phyloP scores from a whole-genome alignment of 1,140 invertebrate genomes.

The Pogonomyrmex californicus region DNA sequence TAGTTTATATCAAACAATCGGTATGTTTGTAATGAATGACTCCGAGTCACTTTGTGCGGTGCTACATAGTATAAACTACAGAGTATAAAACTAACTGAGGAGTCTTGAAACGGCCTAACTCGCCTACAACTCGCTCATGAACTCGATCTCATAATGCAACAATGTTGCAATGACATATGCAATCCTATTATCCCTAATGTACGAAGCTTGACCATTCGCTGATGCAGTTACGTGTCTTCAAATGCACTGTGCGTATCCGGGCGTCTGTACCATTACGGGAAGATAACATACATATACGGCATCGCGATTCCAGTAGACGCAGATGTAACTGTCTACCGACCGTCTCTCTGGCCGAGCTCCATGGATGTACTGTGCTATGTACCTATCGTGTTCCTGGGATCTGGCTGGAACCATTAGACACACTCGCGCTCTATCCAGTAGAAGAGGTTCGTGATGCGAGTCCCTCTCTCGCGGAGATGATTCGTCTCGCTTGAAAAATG shows the following conservation, averaged over 20 bases:
- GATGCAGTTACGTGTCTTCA: constrained; percentile 47
- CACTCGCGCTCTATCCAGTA: not conserved
- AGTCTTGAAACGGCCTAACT: not conserved
- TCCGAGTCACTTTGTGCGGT: not conserved
- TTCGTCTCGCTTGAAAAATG: constrained; percentile 51
- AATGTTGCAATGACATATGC: constrained; percentile 31
- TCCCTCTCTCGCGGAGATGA: constrained; percentile 36
- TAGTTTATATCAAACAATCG: not conserved
- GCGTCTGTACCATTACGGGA: constrained; percentile 14
- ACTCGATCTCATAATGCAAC: not conserved
- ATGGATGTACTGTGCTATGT: constrained; percentile 16
- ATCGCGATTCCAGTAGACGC: constrained; percentile 25
- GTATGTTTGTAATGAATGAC: not conserved
- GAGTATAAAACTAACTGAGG: constrained; percentile 12
- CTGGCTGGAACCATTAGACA: constrained; percentile 54
- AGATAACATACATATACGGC: constrained; percentile 31
- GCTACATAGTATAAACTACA: not conserved
- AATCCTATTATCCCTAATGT: constrained; percentile 41
- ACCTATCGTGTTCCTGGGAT: constrained; percentile 51
- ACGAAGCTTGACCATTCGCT: constrained; percentile 31
- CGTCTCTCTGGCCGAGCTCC: constrained; percentile 22
- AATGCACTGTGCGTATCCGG: constrained; percentile 27
- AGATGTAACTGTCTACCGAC: constrained; percentile 46
- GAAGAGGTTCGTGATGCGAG: constrained; percentile 5
- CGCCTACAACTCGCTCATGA: constrained; percentile 22